phyloP scores from a whole-genome alignment of 2,888 invertebrate species.

The Cephus pygmeus region DNA sequence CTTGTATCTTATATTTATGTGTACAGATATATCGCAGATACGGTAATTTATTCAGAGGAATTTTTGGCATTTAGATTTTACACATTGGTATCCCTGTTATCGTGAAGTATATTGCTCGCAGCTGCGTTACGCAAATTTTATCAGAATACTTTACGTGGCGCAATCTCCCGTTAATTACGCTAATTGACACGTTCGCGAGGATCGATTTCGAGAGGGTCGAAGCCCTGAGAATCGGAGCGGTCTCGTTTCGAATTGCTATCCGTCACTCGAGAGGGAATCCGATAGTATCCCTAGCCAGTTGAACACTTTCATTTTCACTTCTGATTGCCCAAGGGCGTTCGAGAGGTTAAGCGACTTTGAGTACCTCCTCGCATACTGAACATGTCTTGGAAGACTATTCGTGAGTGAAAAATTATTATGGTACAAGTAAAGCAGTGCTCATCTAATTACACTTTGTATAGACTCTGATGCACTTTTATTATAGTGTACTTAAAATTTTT shows the following conservation, averaged over 20 bases:
- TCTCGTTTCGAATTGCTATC: slow-evolving; percentile 33
- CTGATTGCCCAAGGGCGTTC: slow-evolving; percentile 38
- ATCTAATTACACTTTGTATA: background rate
- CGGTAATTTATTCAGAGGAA: background rate
- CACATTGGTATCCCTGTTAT: background rate
- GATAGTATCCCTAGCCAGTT: slow-evolving; percentile 4
- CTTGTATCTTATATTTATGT: background rate
- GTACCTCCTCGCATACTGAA: background rate
- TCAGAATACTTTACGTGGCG: background rate
- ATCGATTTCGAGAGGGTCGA: slow-evolving; percentile 33
- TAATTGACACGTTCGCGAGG: slow-evolving; percentile 39
- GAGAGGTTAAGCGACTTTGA: slow-evolving; percentile 3
- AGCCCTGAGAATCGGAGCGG: slow-evolving; percentile 31
- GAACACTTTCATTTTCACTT: slow-evolving; percentile 40
- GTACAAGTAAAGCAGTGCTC: background rate
- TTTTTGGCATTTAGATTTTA: background rate
- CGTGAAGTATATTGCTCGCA: slow-evolving; percentile 12
- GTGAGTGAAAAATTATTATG: background rate
- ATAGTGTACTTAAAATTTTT: background rate
- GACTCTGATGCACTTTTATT: background rate
- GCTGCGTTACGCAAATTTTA: slow-evolving; percentile 32
- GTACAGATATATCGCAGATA: background rate
- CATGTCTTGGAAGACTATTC: background rate
- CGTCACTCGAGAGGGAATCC: slow-evolving; percentile 30
- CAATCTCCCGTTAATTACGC: slow-evolving; percentile 41